Conservation (phyloP, 2,113 vertebrate genomes). For the Cnemophilus loriae region DNA sequence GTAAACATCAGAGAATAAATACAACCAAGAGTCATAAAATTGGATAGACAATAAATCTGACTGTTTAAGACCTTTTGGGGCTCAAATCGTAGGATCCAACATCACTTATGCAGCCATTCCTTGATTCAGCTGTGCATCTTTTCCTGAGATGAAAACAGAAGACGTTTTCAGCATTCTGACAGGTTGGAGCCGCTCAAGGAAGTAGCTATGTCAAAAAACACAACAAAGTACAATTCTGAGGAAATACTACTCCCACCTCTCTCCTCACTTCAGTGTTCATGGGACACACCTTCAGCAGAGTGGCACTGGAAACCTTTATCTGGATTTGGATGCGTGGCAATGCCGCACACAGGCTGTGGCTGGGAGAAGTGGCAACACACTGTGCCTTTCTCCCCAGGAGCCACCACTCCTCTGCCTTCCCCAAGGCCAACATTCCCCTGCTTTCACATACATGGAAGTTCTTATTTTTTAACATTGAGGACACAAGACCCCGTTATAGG, state of each 20-base stretch:
- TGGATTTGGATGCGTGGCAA: not conserved
- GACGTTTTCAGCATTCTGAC: constrained; percentile 61
- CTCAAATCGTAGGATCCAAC: constrained; percentile 72
- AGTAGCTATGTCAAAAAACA: constrained; percentile 10
- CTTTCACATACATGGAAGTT: not conserved
- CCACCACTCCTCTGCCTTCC: not conserved
- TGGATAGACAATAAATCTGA: constrained; percentile 78
- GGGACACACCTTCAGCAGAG: not conserved
- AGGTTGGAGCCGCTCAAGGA: constrained; percentile 36
- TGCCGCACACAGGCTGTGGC: not conserved
- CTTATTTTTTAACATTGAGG: not conserved
- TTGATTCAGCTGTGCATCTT: constrained; percentile 52
- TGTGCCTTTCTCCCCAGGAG: not conserved
- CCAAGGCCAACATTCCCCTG: not conserved
- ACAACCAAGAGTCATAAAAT: constrained; percentile 76
- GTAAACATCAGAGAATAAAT: constrained; percentile 78
- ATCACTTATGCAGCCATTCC: constrained; percentile 73
- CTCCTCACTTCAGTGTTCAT: not conserved
- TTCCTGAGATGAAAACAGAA: constrained; percentile 50
- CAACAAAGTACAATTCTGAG: constrained; percentile 28
- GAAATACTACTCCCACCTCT: not conserved
- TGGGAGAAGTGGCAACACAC: not conserved
- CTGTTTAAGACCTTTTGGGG: constrained; percentile 76
- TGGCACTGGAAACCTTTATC: constrained; percentile 8
- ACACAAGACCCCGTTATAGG: fast-evolving